Conservation (phyloP, 2,113 vertebrate genomes). For the Sardina pilchardus region DNA sequence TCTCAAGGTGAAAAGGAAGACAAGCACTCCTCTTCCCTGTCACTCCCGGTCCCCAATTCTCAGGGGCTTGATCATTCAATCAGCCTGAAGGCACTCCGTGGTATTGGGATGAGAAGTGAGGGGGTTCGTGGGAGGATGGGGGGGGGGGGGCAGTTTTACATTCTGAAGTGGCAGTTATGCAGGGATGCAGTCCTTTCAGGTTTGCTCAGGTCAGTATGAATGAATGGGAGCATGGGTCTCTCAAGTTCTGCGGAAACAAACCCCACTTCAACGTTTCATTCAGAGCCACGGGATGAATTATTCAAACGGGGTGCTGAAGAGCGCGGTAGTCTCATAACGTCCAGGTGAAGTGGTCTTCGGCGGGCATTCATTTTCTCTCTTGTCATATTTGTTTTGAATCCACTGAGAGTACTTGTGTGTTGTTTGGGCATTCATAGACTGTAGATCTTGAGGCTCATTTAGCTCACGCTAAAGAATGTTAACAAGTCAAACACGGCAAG, state of each 20-base stretch:
- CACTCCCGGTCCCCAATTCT: not conserved
- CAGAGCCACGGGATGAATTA: not conserved
- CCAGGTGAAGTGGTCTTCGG: not conserved
- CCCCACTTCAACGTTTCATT: not conserved
- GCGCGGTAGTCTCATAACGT: not conserved
- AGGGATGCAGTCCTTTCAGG: not conserved
- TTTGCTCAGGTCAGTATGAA: not conserved
- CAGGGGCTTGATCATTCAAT: not conserved
- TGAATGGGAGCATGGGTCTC: not conserved
- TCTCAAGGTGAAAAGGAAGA: not conserved
- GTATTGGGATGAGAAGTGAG: not conserved
- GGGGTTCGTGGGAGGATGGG: not conserved
- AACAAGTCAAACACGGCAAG: not conserved
- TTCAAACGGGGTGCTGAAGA: not conserved
- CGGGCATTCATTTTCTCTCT: not conserved
- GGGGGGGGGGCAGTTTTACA: not conserved
- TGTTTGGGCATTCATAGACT: not conserved
- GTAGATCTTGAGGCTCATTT: not conserved
- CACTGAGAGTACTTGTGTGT: not conserved
- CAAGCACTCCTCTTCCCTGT: not conserved
- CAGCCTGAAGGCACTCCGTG: not conserved
- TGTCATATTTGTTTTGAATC: not conserved
- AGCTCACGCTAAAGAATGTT: not conserved
- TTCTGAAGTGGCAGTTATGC: constrained; percentile 9
- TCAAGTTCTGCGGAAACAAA: not conserved